Base-by-base conservation (phyloP, 2,797 vertebrate genomes). In the Anguilla marmorata region DNA sequence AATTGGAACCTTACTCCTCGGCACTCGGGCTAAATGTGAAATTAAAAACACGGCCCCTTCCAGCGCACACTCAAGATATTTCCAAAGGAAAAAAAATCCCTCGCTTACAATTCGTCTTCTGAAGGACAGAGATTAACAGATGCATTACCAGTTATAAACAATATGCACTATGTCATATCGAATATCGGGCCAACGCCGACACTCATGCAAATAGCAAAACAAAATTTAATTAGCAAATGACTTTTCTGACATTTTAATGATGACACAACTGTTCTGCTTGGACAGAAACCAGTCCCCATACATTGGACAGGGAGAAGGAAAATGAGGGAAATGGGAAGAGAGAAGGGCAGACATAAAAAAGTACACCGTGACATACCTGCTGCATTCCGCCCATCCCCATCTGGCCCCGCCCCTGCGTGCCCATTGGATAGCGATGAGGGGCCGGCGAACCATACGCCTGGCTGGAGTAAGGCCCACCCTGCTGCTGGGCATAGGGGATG, bases 351-450 rank as follows among this genome's bases (percentile, higher is more conserved):
- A 33, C 3, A 56, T 21, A 33, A 33, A 19, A 45, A 12, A 24
- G 27, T 30, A 27, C 33, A 54, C 21, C 74, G 2, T 83, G 87
- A 88, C 92, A 45, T 94, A 99, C 98, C 97, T 98, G 98, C 93
- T 98, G 98, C 96, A 98, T 96, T 90, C 96, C 96, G 58, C 93
- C 95, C 95, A 98, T 97, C 91, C 96, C 94, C 91, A 97, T 96
- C 0, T 98, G 97, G 89, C 96, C 96, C 90, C 98, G 95, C 88
- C 97, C 96, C 91, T 97, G 98, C 94, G 98, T 97, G 94, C 95
- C 95, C 90, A 99, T 95, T 16, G 97, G 97, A 90, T 98, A 98
- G 88, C 98, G 96, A 91, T 99, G 98, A 0, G 97, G 94, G 60
- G 97, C 95, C 0, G 97, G 96, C 16, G 97, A 97, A 8, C 96